Evolutionary conservation across 2,888 invertebrate species (phyloP).

Genomic region (Agrochola lychnidis): DNA sequence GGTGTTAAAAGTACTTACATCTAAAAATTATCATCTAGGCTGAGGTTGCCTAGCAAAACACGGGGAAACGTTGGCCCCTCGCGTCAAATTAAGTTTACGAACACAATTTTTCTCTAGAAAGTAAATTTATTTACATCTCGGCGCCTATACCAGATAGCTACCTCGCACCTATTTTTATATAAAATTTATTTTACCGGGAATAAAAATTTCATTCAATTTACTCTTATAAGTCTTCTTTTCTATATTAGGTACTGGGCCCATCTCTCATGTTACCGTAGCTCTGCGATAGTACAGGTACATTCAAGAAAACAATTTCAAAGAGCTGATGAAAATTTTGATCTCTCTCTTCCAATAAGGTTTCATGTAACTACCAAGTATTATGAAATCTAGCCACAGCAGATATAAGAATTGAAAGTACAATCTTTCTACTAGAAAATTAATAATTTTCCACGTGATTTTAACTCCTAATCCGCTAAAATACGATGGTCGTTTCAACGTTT

Average conservation of each 20-base stretch:
- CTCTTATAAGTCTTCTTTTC: slow-evolving; percentile 38
- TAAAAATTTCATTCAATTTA: slow-evolving; percentile 45
- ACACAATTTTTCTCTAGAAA: slow-evolving; percentile 79
- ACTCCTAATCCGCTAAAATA: slow-evolving; percentile 48
- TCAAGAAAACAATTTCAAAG: slow-evolving; percentile 55
- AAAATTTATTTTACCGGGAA: slow-evolving; percentile 53
- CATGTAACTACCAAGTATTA: slow-evolving; percentile 52
- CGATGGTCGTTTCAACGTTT: slow-evolving; percentile 32
- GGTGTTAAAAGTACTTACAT: slow-evolving; percentile 15
- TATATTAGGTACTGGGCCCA: slow-evolving; percentile 20
- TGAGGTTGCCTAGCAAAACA: slow-evolving; percentile 68
- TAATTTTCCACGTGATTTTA: slow-evolving; percentile 31
- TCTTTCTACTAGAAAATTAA: slow-evolving; percentile 24
- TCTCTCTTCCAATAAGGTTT: slow-evolving; percentile 74
- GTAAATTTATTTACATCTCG: slow-evolving; percentile 78
- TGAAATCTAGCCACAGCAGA: slow-evolving; percentile 50
- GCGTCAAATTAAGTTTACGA: slow-evolving; percentile 79
- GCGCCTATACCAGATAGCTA: slow-evolving; percentile 58
- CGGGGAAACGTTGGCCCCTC: slow-evolving; percentile 70
- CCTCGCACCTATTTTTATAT: slow-evolving; percentile 48
- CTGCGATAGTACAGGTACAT: slow-evolving; percentile 20
- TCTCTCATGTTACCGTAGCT: background rate
- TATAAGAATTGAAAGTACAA: slow-evolving; percentile 31
- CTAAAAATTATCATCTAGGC: slow-evolving; percentile 64
- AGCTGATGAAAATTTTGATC: slow-evolving; percentile 77